A percentile compares a stretch with the other conserved stretches of the same genome.
phyloP scores from a whole-genome alignment of 1,140 invertebrate species.

The Heterodera schachtii region DNA sequence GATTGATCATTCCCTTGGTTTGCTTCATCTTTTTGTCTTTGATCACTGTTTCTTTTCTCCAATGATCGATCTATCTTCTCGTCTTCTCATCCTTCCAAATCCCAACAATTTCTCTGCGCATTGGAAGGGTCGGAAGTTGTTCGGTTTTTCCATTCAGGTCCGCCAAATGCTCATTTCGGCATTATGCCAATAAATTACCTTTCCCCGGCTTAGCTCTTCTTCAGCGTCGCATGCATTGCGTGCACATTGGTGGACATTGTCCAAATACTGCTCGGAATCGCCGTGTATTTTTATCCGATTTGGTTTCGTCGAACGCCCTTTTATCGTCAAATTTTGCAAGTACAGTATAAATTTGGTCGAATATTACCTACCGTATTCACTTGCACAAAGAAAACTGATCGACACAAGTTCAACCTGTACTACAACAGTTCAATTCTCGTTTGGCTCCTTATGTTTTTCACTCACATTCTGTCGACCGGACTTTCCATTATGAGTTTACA shows the following conservation, averaged over 20 bases:
- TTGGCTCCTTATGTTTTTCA: constrained; percentile 44
- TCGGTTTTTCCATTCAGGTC: neutral
- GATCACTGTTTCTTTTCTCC: neutral
- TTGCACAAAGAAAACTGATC: constrained; percentile 20
- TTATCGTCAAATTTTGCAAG: constrained; percentile 25
- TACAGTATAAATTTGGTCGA: neutral
- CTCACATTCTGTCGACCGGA: constrained; percentile 43
- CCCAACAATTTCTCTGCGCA: neutral
- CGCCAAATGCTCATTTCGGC: too few relatives aligned
- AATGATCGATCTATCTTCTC: neutral
- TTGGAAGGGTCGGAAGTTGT: neutral
- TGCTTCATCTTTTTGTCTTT: too few relatives aligned
- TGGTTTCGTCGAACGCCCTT: constrained; percentile 20
- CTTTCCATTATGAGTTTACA: constrained; percentile 40
- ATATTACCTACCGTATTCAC: neutral
- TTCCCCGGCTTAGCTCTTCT: neutral
- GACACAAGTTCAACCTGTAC: constrained; percentile 1
- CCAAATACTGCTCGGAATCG: constrained; percentile 9
- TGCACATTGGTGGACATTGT: constrained; percentile 25
- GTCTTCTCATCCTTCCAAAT: neutral
- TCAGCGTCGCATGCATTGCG: constrained; percentile 15
- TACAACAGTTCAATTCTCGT: constrained; percentile 30
- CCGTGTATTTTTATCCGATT: constrained; percentile 24
- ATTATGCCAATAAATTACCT: too few relatives aligned
- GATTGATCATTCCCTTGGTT: too few relatives aligned